Evolutionary conservation across 2,113 vertebrate genomes (phyloP).

Genomic region (Chroicocephalus ridibundus): DNA sequence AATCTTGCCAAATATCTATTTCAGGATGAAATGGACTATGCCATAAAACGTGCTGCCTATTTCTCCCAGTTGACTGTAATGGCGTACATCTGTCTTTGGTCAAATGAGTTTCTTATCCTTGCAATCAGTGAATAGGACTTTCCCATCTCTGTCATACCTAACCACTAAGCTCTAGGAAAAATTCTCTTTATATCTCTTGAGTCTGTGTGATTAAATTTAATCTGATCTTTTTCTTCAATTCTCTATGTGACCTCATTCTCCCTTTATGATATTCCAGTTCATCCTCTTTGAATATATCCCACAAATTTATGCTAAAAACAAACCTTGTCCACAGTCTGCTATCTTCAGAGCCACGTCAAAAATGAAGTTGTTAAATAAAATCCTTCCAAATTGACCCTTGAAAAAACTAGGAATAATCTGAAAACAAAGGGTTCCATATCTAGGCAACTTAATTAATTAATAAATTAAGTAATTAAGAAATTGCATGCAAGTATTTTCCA

Average conservation of each 20-base stretch:
- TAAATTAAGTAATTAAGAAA: background rate
- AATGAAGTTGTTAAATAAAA: background rate
- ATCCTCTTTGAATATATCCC: background rate
- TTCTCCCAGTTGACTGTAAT: conserved; percentile 1
- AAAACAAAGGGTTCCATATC: background rate
- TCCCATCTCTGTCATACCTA: background rate
- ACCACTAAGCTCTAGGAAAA: background rate
- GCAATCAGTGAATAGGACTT: background rate
- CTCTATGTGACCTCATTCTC: background rate
- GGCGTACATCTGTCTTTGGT: conserved; percentile 3
- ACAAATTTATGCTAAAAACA: background rate
- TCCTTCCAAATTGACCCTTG: background rate
- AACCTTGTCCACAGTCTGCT: background rate
- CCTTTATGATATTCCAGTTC: background rate
- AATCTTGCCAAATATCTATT: conserved; percentile 32
- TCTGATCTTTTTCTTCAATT: background rate
- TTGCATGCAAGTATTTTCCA: background rate
- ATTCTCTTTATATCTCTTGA: background rate
- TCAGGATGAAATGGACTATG: background rate
- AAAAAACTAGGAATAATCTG: background rate
- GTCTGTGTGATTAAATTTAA: background rate
- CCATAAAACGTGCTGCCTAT: background rate
- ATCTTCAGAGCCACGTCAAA: background rate
- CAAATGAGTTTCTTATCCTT: background rate
- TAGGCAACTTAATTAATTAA: background rate